phyloP scores from a whole-genome alignment of 92 coral and sea anemone genomes.

The Siderastrea radians region DNA sequence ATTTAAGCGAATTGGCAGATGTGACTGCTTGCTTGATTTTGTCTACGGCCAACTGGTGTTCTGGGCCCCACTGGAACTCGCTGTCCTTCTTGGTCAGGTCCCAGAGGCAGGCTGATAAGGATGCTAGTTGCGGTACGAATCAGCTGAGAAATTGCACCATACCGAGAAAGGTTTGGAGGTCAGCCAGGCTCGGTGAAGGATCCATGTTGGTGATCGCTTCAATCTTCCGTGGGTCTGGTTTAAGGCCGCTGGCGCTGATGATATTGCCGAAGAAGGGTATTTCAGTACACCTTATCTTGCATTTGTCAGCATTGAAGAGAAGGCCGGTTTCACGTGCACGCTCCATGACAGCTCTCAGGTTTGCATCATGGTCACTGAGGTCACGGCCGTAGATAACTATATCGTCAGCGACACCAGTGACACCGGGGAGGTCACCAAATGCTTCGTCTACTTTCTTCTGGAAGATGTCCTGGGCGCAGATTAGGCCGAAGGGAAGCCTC shows the following conservation, averaged over 20 bases:
- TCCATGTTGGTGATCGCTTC: conserved; percentile 76
- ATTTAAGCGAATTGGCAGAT: conserved; percentile 63
- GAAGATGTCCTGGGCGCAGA: conserved; percentile 69
- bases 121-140: conserved; percentile 68
- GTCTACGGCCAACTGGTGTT: conserved; percentile 66
- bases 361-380: conserved; percentile 58
- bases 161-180: conserved; percentile 83
- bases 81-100: conserved; percentile 72
- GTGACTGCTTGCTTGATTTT: conserved; percentile 61
- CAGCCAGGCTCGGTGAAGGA: conserved; percentile 71
- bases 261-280: conserved; percentile 82
- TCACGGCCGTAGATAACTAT: conserved; percentile 51
- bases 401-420: conserved; percentile 69
- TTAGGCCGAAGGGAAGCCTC: conserved; percentile 67
- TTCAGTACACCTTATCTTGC: conserved; percentile 72
- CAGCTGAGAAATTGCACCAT: conserved; percentile 77
- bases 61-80: conserved; percentile 61
- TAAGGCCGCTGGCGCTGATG: conserved; percentile 75
- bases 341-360: conserved; percentile 74
- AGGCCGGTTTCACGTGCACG: conserved; percentile 74
- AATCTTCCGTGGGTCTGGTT: conserved; percentile 68
- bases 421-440: conserved; percentile 69
- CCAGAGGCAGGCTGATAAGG: conserved; percentile 65
- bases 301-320: conserved; percentile 81
- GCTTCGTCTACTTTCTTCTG: conserved; percentile 74